Evolutionary conservation across 1,140 invertebrate species (phyloP).

Genomic region (Callitettix versicolor): DNA sequence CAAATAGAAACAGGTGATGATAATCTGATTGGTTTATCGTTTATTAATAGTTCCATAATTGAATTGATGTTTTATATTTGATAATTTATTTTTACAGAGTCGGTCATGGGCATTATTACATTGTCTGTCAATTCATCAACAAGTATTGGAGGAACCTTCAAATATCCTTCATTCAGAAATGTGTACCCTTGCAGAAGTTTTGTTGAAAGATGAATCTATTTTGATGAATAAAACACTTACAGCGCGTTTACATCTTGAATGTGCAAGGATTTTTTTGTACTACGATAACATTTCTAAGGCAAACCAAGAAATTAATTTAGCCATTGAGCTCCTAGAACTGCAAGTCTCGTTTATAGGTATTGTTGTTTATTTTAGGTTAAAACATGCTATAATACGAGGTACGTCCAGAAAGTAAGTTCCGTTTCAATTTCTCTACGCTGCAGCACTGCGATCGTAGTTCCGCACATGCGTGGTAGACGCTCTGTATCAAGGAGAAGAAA

Average conservation of each 20-base stretch:
- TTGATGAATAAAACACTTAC: conserved; percentile 38
- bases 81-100: too few species aligned
- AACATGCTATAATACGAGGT: too few species aligned
- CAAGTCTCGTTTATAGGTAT: conserved; percentile 18
- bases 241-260: conserved; percentile 61
- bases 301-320: conserved; percentile 51
- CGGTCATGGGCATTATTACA: conserved; percentile 61
- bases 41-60: too few species aligned
- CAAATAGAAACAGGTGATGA: too few species aligned
- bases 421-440: too few species aligned
- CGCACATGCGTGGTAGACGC: too few species aligned
- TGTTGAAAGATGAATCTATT: conserved; percentile 36
- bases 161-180: conserved; percentile 48
- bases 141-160: conserved; percentile 58
- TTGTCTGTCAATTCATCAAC: conserved; percentile 58
- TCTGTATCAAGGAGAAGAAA: too few species aligned
- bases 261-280: conserved; percentile 57
- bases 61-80: too few species aligned
- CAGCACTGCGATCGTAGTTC: too few species aligned
- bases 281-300: conserved; percentile 61
- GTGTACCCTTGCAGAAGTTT: conserved; percentile 42
- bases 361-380: too few species aligned
- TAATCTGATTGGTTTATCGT: too few species aligned
- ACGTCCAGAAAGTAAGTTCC: too few species aligned
- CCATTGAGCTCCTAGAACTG: conserved; percentile 52